Base-by-base conservation (phyloP, 2,888 invertebrate species). In the Gymnosoma rotundatum region DNA sequence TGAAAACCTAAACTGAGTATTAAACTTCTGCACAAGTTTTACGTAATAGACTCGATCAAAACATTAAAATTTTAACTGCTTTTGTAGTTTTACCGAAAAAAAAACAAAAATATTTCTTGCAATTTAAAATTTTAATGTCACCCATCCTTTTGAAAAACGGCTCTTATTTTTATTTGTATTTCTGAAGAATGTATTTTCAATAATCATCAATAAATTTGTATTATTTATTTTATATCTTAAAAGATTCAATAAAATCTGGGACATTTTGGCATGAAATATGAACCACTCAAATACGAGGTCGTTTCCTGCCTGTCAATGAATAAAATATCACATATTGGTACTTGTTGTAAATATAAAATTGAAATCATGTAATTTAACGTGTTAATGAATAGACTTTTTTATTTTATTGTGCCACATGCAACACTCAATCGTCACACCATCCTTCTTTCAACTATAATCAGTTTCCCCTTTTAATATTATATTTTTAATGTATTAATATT, bases 361-460 rank as follows among this genome's bases (percentile, higher is more conserved):
- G 36, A 36, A 36, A 32, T 36, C 18, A n/a, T 52, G 18, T 52
- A 48, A 48, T 42, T 42, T 12, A 42, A 48, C 16, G 6, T 48
- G n/a, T n/a, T 48, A 12, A 48, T 64, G 64, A 64, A 64, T 66
- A 66, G 66, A 66, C 20, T 48, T 32, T 36, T 61, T 45, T 18
- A 8, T 16, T 14, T 48, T 18, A 67, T 67, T 60, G 60, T 67
- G 50, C 32, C 52, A 70, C 61, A 69, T 78, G 61, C 52, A 78
- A 42, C n/a, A 56, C 56, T 63, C 12, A 18, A 20, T 45, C 56
- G 54, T 25, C 38, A 56, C 52, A 10, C 21, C 16, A 18, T 32
- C 18, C 25, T 25, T 16, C n/a, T 25, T 16, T 12, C 10, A 70
- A 70, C 18, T 56, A 32, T 66, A 50, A 12, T n/a, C 10, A 52